Evolutionary conservation across 2,888 invertebrate species (phyloP), one percentile per base, ranked within the genome.

Genomic region (Heliconius ismenius): DNA sequence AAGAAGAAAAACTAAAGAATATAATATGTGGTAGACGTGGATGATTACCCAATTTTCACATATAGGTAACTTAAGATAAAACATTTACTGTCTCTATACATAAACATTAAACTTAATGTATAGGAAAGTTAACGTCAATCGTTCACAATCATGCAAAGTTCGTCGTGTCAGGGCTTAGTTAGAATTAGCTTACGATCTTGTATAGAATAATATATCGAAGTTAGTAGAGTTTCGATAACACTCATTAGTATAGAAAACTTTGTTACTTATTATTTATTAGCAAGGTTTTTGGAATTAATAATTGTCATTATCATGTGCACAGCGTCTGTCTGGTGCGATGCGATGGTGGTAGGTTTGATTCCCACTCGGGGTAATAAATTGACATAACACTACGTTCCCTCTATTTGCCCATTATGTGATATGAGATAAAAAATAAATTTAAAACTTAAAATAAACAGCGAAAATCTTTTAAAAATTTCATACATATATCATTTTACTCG

Each of bases 121-220:
- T 10, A 36, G 21, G 21, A 67, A 70, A 32, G 32, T 58, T 58
- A 58, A 15, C 58, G 70, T 70, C 70, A 70, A 70, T 58, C 54
- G 32, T 58, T 32, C 58, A 32, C 54, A 36, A 58, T 58, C 70
- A 15, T 24, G 70, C 32, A 36, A 70, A 58, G 70, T 70, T 70
- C 4, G 36, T n/a, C 32, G 36, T 32, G 58, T 58, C 58, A 58
- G 4, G 18, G 58, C 58, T 70, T 58, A 70, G 4, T 58, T 58
- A 24, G 32, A 54, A 70, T 36, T 58, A 58, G 18, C 70, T 58
- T 70, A 58, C 58, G 15, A 24, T 32, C 70, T 70, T 58, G 13
- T 36, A 36, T n/a, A 21, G 21, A 54, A 28, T 54, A 49, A 49
- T 49, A 18, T 49, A 21, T 54, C 15, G 0, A 70, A 58, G 54